These are phyloP conservation scores for Aplochiton taeniatus DNA, from an alignment of 2,797 vertebrate species.

Conservation along the genomic window DNA sequence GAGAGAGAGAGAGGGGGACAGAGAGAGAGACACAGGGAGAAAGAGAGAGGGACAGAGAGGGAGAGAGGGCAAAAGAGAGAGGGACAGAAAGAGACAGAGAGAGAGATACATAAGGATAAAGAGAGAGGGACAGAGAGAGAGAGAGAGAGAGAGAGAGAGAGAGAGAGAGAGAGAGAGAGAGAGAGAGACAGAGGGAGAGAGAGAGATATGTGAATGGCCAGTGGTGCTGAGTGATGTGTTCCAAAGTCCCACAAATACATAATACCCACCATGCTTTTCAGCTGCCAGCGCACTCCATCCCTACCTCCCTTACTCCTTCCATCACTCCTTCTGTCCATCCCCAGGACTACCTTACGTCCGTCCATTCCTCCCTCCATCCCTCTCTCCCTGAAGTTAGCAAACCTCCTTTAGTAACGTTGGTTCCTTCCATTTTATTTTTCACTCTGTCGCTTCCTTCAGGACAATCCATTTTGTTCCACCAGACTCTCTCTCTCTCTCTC, in stretches of 20 bases:
- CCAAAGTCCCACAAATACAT: too few relatives aligned
- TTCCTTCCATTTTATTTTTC: not conserved
- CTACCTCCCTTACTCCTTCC: conserved; percentile 22
- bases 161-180: conserved; percentile 56
- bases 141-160: conserved; percentile 14
- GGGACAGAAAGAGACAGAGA: too few relatives aligned
- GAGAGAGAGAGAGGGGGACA: conserved; percentile 32
- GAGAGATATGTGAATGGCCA: too few relatives aligned
- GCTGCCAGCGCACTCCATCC: conserved; percentile 60
- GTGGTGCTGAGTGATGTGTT: too few relatives aligned
- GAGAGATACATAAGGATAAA: conserved; percentile 14
- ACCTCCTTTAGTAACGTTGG: too few relatives aligned
- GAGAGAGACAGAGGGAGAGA: too few relatives aligned
- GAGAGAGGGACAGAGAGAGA: conserved; percentile 17
- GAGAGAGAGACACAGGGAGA: too few relatives aligned
- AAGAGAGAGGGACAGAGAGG: too few relatives aligned
- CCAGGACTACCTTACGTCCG: not conserved
- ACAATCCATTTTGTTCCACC: too few relatives aligned
- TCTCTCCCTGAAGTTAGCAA: conserved; percentile 5
- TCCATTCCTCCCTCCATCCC: conserved; percentile 35
- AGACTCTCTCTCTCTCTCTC: conserved; percentile 31
- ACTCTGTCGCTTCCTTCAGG: too few relatives aligned
- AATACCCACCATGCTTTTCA: conserved; percentile 68
- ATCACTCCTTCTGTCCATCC: too few relatives aligned
- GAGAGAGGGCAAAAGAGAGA: too few relatives aligned